Conservation (phyloP, 1,140 invertebrate species). For the Polyergus mexicanus region DNA sequence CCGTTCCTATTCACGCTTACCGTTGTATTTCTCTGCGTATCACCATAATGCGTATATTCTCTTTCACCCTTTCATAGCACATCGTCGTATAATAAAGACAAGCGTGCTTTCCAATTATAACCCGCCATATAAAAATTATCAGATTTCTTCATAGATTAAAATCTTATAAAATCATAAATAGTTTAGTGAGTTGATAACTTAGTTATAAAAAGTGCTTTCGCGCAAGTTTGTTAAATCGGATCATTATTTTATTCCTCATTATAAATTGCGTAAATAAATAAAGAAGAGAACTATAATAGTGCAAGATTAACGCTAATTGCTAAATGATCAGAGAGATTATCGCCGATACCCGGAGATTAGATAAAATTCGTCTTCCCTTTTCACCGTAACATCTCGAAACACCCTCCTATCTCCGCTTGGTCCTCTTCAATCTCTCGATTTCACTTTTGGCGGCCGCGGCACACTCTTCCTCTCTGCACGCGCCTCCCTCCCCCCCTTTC, state of each 20-base stretch:
- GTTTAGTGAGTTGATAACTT: neutral
- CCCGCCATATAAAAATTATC: neutral
- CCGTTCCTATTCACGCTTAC: neutral
- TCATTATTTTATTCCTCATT: slow-evolving; percentile 1
- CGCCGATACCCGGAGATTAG: neutral
- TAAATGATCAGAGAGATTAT: slow-evolving; percentile 2
- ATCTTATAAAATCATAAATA: neutral
- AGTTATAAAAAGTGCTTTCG: neutral
- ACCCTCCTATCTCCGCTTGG: slow-evolving; percentile 54
- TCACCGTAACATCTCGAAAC: slow-evolving; percentile 43
- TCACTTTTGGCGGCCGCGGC: slow-evolving; percentile 82
- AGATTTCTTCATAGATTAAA: neutral
- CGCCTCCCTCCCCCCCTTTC: slow-evolving; percentile 32
- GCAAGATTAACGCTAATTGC: neutral
- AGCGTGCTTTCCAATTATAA: neutral
- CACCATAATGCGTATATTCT: neutral
- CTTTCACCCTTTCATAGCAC: neutral
- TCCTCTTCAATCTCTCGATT: slow-evolving; percentile 81
- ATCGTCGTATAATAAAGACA: neutral
- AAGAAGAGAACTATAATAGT: neutral
- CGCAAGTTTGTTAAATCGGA: neutral
- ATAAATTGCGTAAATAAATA: slow-evolving; percentile 1
- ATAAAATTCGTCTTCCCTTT: slow-evolving; percentile 32
- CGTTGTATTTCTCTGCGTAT: neutral
- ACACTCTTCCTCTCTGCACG: slow-evolving; percentile 30